Evolutionary conservation across 2,113 vertebrate genomes (phyloP), one percentile per base, ranked within the genome.

Genomic region (Clarias magur): DNA sequence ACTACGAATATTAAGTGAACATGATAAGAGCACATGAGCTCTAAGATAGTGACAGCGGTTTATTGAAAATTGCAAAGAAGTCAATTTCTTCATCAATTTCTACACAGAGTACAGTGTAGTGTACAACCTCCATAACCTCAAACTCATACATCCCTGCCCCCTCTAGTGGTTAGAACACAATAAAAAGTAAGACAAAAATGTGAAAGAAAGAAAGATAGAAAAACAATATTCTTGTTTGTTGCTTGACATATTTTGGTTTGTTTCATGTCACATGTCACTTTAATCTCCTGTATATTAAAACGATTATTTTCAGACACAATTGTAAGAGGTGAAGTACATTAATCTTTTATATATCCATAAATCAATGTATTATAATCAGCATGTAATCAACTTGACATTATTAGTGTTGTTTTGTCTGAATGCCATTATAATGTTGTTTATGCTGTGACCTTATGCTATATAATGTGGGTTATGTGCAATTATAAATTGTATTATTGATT

Each of bases 111-210:
- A 7, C 1, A 63, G 19, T 7, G 72, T 79, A 5, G 27, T 80
- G 78, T 59, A 80, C 27, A 25, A 34, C 17, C 56, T 23, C 16
- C 17, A 59, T 60, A 30, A 56, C 78, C 56, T 34, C 16, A 34
- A 80, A 60, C 78, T 34, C 27, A 60, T 5, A 80, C 78, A 21
- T 60, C 56, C 17, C 56, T 60, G 78, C 78, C 19, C 78, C 78
- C 78, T 80, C 78, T 80, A 80, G 78, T 80, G 78, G 78, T 34
- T 80, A 80, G 16, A 80, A 21, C 27, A 57, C 16, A 57, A 79
- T 30, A 57, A 57, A 30, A 57, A 57, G 7, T 57, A 57, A 79
- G 23, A 25, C 25, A n/a, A 76, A 54, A 25, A 63, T 5, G 17
- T 62, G n/a, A 21, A 63, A 63, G 0, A 27, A 9, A 67, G n/a